Evolutionary conservation across 1,140 invertebrate species (phyloP).

Genomic region (Antheraea mylitta): DNA sequence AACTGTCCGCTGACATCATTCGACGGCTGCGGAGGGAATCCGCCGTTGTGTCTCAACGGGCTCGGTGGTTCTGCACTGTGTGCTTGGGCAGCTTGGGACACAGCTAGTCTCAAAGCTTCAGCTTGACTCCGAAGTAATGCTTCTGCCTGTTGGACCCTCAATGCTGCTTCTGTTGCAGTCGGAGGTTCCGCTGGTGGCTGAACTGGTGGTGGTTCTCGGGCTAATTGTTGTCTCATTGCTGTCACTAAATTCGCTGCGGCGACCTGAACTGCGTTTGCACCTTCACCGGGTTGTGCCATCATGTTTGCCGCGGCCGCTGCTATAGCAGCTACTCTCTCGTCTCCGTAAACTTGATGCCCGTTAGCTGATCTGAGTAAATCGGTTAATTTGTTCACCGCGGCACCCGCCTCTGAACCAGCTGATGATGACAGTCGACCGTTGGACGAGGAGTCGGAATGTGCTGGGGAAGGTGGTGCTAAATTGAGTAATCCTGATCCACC

Average conservation of each 20-base stretch:
- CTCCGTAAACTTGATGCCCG: constrained; percentile 81
- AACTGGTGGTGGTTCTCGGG: constrained; percentile 78
- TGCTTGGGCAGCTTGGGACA: constrained; percentile 80
- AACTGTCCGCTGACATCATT: constrained; percentile 72
- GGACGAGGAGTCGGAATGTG: constrained; percentile 90
- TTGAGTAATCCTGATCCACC: constrained; percentile 80
- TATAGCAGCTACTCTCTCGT: constrained; percentile 87
- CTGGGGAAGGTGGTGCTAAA: constrained; percentile 86
- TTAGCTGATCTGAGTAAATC: constrained; percentile 82
- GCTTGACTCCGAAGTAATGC: constrained; percentile 90
- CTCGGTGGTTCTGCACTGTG: constrained; percentile 55
- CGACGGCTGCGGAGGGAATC: constrained; percentile 59
- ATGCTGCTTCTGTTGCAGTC: constrained; percentile 79
- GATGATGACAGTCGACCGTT: constrained; percentile 88
- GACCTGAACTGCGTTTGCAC: constrained; percentile 82
- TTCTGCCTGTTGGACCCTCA: constrained; percentile 89
- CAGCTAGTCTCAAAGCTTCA: constrained; percentile 89
- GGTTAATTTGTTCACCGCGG: constrained; percentile 86
- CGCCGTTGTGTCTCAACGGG: constrained; percentile 75
- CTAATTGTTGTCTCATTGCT: constrained; percentile 86
- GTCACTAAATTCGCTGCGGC: constrained; percentile 88
- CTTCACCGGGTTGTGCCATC: constrained; percentile 80
- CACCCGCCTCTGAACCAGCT: constrained; percentile 86
- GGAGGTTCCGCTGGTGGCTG: constrained; percentile 78
- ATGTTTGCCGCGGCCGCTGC: constrained; percentile 85